Evolutionary conservation across 2,113 vertebrate genomes (phyloP).

Genomic region (Nycticorax nycticorax): DNA sequence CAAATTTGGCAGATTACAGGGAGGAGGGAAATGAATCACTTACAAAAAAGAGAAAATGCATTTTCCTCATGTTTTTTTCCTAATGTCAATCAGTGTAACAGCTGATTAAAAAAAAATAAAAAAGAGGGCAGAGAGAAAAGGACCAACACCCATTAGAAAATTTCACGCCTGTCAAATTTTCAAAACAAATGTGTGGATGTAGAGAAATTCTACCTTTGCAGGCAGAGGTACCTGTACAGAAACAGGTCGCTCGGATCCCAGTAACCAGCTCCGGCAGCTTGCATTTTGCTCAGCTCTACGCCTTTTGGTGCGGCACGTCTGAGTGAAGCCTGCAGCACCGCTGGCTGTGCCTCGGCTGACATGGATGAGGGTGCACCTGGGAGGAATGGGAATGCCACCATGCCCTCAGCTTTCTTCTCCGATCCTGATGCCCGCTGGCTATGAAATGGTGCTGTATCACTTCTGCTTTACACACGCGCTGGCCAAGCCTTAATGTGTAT

Average conservation of each 20-base stretch:
- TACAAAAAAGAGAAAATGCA: background rate
- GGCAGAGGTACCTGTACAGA: background rate
- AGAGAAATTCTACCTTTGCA: background rate
- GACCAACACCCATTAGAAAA: background rate
- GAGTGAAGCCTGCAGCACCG: accelerated
- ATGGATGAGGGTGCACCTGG: background rate
- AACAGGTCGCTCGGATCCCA: background rate
- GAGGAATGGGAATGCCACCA: background rate
- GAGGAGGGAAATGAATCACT: background rate
- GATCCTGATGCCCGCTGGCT: background rate
- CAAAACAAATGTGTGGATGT: background rate
- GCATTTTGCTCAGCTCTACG: background rate
- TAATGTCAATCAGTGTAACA: background rate
- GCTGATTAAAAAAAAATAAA: background rate
- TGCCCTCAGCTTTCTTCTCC: background rate
- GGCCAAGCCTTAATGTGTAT: conserved; percentile 5
- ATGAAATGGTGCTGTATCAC: background rate
- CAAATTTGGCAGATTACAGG: background rate
- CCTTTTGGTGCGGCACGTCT: accelerated
- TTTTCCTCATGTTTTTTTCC: background rate
- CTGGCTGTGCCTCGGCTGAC: background rate
- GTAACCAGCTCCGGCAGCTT: background rate
- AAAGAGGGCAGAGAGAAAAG: background rate
- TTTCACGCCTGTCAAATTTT: background rate
- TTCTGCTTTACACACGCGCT: background rate